These are phyloP conservation scores for Leptopilina clavipes DNA, from an alignment of 1,140 invertebrate genomes.

Conservation along the genomic window DNA sequence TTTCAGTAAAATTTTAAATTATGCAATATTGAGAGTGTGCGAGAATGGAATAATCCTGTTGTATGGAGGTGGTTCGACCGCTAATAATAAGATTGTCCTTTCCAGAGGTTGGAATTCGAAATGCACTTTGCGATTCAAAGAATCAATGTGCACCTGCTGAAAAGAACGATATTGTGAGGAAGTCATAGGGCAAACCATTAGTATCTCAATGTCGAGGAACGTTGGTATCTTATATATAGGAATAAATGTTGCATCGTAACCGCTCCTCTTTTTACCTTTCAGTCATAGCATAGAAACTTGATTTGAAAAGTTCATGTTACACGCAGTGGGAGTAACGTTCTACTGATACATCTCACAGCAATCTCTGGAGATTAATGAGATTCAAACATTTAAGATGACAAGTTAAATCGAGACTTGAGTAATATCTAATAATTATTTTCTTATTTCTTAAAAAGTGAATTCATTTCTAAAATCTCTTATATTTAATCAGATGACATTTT, in stretches of 20 bases:
- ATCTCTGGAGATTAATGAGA: background rate
- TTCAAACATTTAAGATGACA: conserved; percentile 14
- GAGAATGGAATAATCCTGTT: conserved; percentile 3
- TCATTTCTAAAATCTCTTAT: background rate
- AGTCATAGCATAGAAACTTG: conserved; percentile 2
- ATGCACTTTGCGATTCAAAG: conserved; percentile 24
- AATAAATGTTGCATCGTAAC: conserved; percentile 8
- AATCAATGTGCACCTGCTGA: conserved; percentile 2
- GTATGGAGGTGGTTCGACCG: background rate
- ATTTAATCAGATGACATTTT: background rate
- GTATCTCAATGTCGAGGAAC: conserved; percentile 31
- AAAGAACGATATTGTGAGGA: conserved; percentile 12
- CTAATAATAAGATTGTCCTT: conserved; percentile 32
- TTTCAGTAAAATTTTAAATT: background rate
- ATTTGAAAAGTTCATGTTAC: conserved; percentile 30
- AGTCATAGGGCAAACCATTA: conserved; percentile 31
- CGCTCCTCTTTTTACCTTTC: conserved; percentile 22
- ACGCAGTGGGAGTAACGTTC: conserved; percentile 14
- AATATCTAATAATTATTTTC: background rate
- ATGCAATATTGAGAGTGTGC: background rate
- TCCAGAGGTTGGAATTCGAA: conserved; percentile 8
- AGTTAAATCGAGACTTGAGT: background rate
- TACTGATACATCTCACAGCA: background rate
- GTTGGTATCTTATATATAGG: conserved; percentile 6
- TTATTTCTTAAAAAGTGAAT: too few relatives aligned